Evolutionary conservation across 2,113 vertebrate species (phyloP), one percentile per base, ranked within the genome.

Genomic region (Rhineura floridana): DNA sequence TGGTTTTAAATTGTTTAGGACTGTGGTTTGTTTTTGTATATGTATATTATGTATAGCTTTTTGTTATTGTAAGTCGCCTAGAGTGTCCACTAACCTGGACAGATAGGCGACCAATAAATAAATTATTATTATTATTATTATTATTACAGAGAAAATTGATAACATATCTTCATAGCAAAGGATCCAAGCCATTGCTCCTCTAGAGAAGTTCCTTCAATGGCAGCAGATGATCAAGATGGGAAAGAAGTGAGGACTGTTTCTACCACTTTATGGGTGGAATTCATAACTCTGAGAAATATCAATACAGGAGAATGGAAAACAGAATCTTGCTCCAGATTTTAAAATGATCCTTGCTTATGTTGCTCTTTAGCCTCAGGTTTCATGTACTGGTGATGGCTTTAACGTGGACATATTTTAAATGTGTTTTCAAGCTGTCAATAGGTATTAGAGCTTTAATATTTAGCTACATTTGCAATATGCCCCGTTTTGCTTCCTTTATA

Each of bases 181-280:
- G 8, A 6, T 78, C 4, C 46, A 78, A 50, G 30, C 15, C 76
- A 50, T 33, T 33, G 0, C 9, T 8, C 75, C 75, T 2, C 65
- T 2, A 0, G 65, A 30, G 81, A 79, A 83, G 11, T 55, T 10
- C 55, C 73, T 8, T 55, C 44, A 1, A 0, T 0, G 12, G 0
- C 1, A 6, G 11, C 1, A 21, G 4, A 6, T 0, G 0, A 6
- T 0, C 0, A 12, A 70, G 81, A 59, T 4, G 62, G 67, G 44
- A 28, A 36, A 70, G 0, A 3, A 9, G 4, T 0, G 3, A 0
- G 10, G 87, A 52, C 52, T 0, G 36, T 59, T 2, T 0, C 13
- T 15, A 33, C n/a, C 19, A 59, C n/a, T 62, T 81, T 39, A 25
- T 42, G 55, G n/a, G 55, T 25, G 42, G 62, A 25, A 42, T 39